Base-by-base conservation (phyloP, 2,888 invertebrate species). In the Pachydiplax longipennis region DNA sequence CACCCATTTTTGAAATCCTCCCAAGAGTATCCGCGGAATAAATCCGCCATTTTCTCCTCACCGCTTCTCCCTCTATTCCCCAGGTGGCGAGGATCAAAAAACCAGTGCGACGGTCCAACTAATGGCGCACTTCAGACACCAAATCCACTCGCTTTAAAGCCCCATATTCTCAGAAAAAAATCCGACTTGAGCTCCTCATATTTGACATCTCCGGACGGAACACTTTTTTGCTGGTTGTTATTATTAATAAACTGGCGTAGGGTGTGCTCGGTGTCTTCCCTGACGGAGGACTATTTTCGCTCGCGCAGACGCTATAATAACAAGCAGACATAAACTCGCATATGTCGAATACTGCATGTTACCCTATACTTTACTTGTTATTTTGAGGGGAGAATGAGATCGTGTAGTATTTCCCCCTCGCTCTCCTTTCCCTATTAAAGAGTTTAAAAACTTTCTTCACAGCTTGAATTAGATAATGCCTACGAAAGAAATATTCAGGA, bases 81-180 rank as follows among this genome's bases (percentile, higher is more conserved):
- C 87, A 87, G 87, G 87, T 87, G 87, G 87, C 37, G 58, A 10
- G 61, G 35, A 58, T 87, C 87, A 87, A 65, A 87, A 87, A 65
- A 87, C 87, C 87, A 31, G 83, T 37, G 83, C 83, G 83, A 61
- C 58, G 58, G 83, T 83, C 83, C 37, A 53, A 1, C 61, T 87
- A 87, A 87, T 87, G 87, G 87, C 61, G 73, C 12, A 73, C 73
- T 73, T 31, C 73, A 73, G 31, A 73, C 73, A 15, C 65, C 25
- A 65, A 25, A 65, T n/a, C 31, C 73, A 18, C 73, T 12, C 13
- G 25, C 73, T 73, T 73, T 31, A 25, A 73, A 31, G 3, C 31
- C 65, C 65, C 22, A 22, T 22, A 44, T 44, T 35, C 58, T 58
- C 83, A 2, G 35, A 25, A 82, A 25, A 48, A 44, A 40, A 35